Conservation (phyloP, 2,888 invertebrate genomes). For the Clostera curtula region DNA sequence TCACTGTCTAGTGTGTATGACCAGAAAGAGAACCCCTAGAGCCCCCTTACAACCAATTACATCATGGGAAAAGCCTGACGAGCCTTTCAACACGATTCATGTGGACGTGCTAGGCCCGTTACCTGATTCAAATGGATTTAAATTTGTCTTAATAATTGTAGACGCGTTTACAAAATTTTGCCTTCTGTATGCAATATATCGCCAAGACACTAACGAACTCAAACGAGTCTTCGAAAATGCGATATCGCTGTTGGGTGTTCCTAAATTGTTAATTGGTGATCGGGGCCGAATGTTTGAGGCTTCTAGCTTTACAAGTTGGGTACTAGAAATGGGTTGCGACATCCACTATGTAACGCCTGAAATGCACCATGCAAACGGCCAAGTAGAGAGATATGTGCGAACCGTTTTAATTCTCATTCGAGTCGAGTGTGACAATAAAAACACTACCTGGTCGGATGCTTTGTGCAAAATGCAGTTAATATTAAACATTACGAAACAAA, state of each 20-base stretch:
- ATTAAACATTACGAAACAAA: constrained; percentile 13
- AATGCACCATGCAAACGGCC: constrained; percentile 18
- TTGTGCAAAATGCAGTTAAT: constrained; percentile 13
- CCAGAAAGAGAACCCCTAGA: constrained; percentile 10
- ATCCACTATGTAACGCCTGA: constrained; percentile 19
- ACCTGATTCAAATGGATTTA: too few species aligned
- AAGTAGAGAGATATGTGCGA: constrained; percentile 10
- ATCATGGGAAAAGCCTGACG: constrained; percentile 16
- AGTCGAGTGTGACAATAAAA: constrained; percentile 1
- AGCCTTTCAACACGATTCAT: constrained; percentile 15
- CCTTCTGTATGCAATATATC: constrained; percentile 13
- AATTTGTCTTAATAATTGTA: constrained; percentile 12
- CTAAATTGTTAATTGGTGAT: constrained; percentile 15
- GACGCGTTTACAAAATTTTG: constrained; percentile 21
- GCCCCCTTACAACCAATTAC: constrained; percentile 13
- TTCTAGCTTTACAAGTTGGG: constrained; percentile 7
- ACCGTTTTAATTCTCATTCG: constrained; percentile 15
- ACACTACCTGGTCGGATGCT: constrained; percentile 4
- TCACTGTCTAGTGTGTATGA: constrained; percentile 8
- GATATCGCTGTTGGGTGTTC: constrained; percentile 14
- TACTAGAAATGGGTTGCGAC: constrained; percentile 8
- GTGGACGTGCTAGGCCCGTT: constrained; percentile 12
- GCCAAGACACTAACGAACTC: constrained; percentile 17
- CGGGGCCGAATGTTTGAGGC: constrained; percentile 19
- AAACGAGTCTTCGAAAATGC: constrained; percentile 6